phyloP scores from a whole-genome alignment of 1,140 invertebrate species.

The Drosophila saltans region DNA sequence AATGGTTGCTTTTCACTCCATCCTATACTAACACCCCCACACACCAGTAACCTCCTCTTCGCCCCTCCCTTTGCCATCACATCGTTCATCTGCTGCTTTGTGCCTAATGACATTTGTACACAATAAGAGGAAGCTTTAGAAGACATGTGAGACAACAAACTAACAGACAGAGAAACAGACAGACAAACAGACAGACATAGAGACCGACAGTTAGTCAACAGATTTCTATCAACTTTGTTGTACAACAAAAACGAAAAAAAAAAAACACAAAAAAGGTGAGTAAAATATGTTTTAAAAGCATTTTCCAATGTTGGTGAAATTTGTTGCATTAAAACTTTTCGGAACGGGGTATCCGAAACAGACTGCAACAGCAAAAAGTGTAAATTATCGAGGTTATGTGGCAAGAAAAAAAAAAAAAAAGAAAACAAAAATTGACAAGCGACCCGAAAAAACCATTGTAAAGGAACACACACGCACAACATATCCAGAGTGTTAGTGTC shows the following conservation, averaged over 20 bases:
- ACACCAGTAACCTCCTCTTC: not conserved
- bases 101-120: conserved; percentile 76
- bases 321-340: not conserved
- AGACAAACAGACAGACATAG: conserved; percentile 4
- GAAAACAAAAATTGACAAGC: conserved; percentile 41
- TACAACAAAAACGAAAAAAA: too few relatives aligned
- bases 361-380: conserved; percentile 13
- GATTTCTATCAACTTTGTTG: conserved; percentile 54
- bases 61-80: too few relatives aligned
- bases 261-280: conserved; percentile 10
- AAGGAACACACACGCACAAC: conserved; percentile 31
- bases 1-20: not conserved
- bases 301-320: conserved; percentile 55
- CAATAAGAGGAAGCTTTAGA: conserved; percentile 42
- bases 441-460: conserved; percentile 30
- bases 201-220: conserved; percentile 36
- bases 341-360: too few relatives aligned
- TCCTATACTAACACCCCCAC: not conserved
- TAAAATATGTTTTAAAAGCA: conserved; percentile 53
- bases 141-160: conserved; percentile 45
- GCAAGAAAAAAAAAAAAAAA: conserved; percentile 13
- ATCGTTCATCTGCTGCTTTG: conserved; percentile 42
- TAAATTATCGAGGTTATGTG: conserved; percentile 65
- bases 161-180: not conserved
- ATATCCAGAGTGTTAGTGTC: not conserved